Evolutionary conservation across 1,140 invertebrate genomes (phyloP), one percentile per base, ranked within the genome.

Genomic region (Heliconius melpomene): DNA sequence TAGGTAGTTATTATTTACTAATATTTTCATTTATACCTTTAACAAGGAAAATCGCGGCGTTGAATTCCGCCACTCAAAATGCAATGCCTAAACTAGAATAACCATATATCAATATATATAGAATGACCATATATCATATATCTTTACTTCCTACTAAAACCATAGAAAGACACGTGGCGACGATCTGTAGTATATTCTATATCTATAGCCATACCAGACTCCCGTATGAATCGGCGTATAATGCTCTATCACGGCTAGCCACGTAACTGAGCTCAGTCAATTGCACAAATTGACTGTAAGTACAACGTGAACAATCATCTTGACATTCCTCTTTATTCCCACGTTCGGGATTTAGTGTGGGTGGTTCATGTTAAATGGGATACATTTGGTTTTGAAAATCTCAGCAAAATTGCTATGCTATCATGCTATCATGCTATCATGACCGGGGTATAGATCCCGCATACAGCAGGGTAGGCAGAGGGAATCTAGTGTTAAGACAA

Each of bases 221-320:
- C 78, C 54, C 72, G 73, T 66, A 54, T 20, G 52, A 74, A 52
- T 76, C 54, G 36, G 36, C 57, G 54, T 66, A 66, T 75, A 57
- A 38, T 75, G 57, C 57, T 66, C 57, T 79, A 71, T 79, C 54
- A 74, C 72, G 54, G 26, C 78, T 75, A 46, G 40, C 40, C 40
- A 66, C 32, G 60, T 36, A 54, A 75, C 78, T 54, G 52, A 66
- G 60, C 60, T 66, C 29, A 54, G 57, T 70, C 78, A 79, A 79
- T 79, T 79, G 78, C 46, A 75, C 73, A 79, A 79, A 79, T 79
- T 79, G 78, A 36, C 78, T 66, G 75, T 77, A 70, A 76, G 75
- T 70, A 76, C 50, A 77, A 77, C 70, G 57, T 77, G 60, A 50
- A 77, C 78, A 79, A 75, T 75, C 78, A 75, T 74, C 57, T 32